Evolutionary conservation across 2,888 invertebrate genomes (phyloP), one percentile per base, ranked within the genome.

Genomic region (Drosophila heteroneura): DNA sequence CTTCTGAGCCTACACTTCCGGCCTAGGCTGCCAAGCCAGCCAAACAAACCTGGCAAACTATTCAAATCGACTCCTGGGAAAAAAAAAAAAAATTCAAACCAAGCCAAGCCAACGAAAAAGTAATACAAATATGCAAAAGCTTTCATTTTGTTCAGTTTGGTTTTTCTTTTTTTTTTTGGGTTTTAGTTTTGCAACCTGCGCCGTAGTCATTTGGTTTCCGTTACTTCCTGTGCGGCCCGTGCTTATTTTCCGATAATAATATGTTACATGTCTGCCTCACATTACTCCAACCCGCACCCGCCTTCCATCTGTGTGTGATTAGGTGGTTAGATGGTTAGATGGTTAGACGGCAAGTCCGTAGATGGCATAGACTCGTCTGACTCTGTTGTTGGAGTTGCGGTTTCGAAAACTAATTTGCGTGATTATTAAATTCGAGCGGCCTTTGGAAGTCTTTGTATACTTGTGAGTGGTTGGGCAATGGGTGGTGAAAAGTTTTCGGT

Each of bases 321-420:
- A 69, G 75, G 56, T 68, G 68, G 75, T 70, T 75, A 30, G 58
- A 22, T 59, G 72, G 65, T 49, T 12, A 44, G 44, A 22, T 59
- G 72, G 65, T 49, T 12, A 44, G 44, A 22, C 22, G 44, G 44
- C 22, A 22, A 35, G 59, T 59, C 58, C 47, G 32, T 56, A 54
- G 59, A 33, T 63, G 73, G 65, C 59, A 37, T 44, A 58, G 66
- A 61, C 47, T 47, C 52, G 47, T 51, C 56, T 66, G 47, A n/a
- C 33, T 47, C 30, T 51, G 70, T 47, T 71, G 73, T 80, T 84
- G 77, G 83, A 70, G 82, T 75, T 87, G 85, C 63, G 85, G 90
- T 82, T 85, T 85, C 74, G 79, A 88, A 89, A 85, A 85, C 85
- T 85, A 85, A 85, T 85, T 85, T 85, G 76, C 74, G 90, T 89